Evolutionary conservation across 2,888 invertebrate species (phyloP).

Genomic region (Halictus ligatus): DNA sequence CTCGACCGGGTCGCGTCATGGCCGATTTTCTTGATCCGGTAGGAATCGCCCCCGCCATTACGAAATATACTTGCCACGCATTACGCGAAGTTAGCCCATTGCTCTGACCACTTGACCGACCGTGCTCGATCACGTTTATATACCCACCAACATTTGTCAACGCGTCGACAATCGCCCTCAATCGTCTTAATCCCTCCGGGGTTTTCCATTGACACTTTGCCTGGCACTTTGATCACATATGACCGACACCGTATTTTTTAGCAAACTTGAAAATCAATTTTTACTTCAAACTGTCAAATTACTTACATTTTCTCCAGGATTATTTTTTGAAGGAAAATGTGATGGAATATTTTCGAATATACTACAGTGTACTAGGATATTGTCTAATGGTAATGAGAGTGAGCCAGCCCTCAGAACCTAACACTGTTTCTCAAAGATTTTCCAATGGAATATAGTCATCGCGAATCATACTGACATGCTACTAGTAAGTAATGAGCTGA

Average conservation of each 20-base stretch:
- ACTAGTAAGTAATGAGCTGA: no score
- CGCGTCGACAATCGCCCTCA: background rate
- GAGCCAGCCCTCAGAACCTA: no score
- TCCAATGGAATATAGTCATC: no score
- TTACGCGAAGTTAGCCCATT: slow-evolving; percentile 39
- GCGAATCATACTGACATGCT: no score
- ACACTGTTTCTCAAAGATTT: no score
- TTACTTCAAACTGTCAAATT: background rate
- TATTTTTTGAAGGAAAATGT: background rate
- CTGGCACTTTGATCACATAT: background rate
- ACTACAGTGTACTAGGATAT: no score
- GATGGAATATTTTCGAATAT: no score
- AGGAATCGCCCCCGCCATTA: slow-evolving; percentile 63
- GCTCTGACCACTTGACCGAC: slow-evolving; percentile 7
- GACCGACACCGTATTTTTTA: background rate
- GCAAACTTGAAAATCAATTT: background rate
- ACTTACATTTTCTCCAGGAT: background rate
- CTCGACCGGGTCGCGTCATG: slow-evolving; percentile 60
- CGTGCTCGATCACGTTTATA: background rate
- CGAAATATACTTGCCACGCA: slow-evolving; percentile 41
- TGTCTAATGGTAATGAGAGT: no score
- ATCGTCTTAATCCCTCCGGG: background rate
- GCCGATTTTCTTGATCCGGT: slow-evolving; percentile 61
- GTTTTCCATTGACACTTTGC: background rate
- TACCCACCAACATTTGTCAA: slow-evolving; percentile 2